Percentiles rank a stretch among this genome's conserved stretches.
phyloP scores from a whole-genome alignment of 2,797 vertebrate species.

The Onychomys leucogaster region DNA sequence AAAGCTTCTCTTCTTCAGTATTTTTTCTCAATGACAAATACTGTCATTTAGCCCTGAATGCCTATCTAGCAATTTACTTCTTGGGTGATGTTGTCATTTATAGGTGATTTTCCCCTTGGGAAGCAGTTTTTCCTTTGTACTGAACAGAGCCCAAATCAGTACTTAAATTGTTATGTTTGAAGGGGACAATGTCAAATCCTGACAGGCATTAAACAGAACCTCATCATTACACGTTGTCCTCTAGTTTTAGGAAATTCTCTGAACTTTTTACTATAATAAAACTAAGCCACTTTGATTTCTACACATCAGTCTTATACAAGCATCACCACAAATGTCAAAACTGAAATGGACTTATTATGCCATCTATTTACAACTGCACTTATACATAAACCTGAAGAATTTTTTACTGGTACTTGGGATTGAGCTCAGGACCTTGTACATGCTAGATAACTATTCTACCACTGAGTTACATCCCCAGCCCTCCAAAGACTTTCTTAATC shows the following conservation, averaged over 20 bases:
- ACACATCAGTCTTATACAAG: background rate
- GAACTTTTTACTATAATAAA: conserved; percentile 47
- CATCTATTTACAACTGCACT: conserved; percentile 53
- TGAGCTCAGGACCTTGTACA: background rate
- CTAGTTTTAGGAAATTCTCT: conserved; percentile 45
- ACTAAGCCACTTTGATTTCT: conserved; percentile 33
- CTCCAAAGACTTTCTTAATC: conserved; percentile 48
- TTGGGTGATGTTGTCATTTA: conserved; percentile 64
- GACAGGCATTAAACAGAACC: conserved; percentile 58
- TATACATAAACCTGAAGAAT: conserved; percentile 48
- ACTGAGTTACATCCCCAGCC: background rate
- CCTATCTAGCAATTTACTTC: conserved; percentile 73
- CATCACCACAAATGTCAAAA: conserved; percentile 63
- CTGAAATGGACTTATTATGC: conserved; percentile 49
- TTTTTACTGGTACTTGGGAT: background rate
- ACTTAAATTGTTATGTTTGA: conserved; percentile 46
- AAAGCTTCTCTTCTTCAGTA: conserved; percentile 63
- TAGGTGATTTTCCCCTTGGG: conserved; percentile 14
- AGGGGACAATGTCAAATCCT: conserved; percentile 61
- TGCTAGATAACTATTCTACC: background rate
- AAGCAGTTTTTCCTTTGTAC: conserved; percentile 55
- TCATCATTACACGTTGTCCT: conserved; percentile 69
- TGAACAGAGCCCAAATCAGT: conserved; percentile 65
- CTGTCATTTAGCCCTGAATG: conserved; percentile 56
- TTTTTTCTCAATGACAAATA: conserved; percentile 51